Percentiles rank a stretch among this genome's conserved stretches.
Conservation (phyloP, 2,888 invertebrate species). For the Sinohyriopsis cumingii region DNA sequence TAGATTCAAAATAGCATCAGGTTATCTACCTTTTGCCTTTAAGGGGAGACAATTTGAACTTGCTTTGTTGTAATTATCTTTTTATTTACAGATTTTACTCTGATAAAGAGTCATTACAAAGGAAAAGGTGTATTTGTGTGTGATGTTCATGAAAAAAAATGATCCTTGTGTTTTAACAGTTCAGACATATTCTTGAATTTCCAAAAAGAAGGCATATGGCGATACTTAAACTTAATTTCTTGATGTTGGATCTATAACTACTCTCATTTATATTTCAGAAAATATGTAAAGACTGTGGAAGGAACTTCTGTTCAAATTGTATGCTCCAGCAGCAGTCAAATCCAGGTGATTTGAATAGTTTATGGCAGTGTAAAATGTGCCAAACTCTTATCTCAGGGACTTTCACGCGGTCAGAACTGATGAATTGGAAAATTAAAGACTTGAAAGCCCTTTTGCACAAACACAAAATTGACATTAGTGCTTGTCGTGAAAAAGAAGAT, state of each 20-base stretch:
- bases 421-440: slow-evolving; percentile 64
- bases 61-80: no score
- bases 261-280: slow-evolving; percentile 51
- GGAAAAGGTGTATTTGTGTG: no score
- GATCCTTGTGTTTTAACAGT: no score
- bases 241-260: not conserved
- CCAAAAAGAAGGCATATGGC: no score
- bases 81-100: no score
- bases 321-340: slow-evolving; percentile 26
- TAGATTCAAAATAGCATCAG: no score
- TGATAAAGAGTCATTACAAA: no score
- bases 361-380: slow-evolving; percentile 63
- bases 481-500: slow-evolving; percentile 68
- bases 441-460: slow-evolving; percentile 61
- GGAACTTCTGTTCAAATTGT: slow-evolving; percentile 61
- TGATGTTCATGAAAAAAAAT: no score
- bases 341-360: slow-evolving; percentile 14
- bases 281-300: slow-evolving; percentile 60
- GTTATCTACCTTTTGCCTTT: no score
- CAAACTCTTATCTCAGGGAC: slow-evolving; percentile 55
- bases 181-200: no score
- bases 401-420: slow-evolving; percentile 59
- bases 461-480: slow-evolving; percentile 58
- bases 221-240: no score
- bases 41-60: no score